Evolutionary conservation across 1,140 invertebrate genomes (phyloP).

Genomic region (Chrysomallon squamiferum): DNA sequence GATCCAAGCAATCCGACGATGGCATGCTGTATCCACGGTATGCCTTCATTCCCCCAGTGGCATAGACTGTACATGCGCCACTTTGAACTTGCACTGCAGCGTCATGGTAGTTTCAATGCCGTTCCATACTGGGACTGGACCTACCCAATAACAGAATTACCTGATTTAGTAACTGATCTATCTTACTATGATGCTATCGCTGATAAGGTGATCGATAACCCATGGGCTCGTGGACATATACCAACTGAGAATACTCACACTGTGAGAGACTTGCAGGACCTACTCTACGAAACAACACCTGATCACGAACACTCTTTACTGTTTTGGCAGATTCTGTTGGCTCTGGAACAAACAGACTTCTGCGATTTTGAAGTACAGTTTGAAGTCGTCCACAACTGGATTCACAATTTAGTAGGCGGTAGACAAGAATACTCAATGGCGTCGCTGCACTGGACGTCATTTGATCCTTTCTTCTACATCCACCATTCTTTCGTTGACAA

Average conservation of each 20-base stretch:
- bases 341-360: constrained; percentile 25
- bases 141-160: constrained; percentile 14
- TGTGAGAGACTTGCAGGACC: neutral
- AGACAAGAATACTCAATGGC: constrained; percentile 16
- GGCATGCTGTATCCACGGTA: constrained; percentile 33
- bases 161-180: constrained; percentile 13
- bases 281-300: neutral
- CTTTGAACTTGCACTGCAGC: constrained; percentile 20
- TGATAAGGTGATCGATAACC: too few relatives aligned
- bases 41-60: constrained; percentile 32
- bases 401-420: constrained; percentile 29
- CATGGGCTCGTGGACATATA: too few relatives aligned
- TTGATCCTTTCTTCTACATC: constrained; percentile 33
- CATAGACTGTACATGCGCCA: constrained; percentile 30
- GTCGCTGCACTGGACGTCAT: constrained; percentile 32
- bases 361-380: constrained; percentile 32
- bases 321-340: constrained; percentile 4
- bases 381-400: constrained; percentile 32
- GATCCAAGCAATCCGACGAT: neutral
- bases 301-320: constrained; percentile 2
- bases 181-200: neutral
- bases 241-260: too few relatives aligned
- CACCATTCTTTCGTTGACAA: constrained; percentile 31
- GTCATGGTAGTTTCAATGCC: constrained; percentile 13
- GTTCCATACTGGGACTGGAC: constrained; percentile 40